These are phyloP conservation scores for Drosophila willistoni DNA, from an alignment of 1,140 invertebrate genomes.

Conservation along the genomic window DNA sequence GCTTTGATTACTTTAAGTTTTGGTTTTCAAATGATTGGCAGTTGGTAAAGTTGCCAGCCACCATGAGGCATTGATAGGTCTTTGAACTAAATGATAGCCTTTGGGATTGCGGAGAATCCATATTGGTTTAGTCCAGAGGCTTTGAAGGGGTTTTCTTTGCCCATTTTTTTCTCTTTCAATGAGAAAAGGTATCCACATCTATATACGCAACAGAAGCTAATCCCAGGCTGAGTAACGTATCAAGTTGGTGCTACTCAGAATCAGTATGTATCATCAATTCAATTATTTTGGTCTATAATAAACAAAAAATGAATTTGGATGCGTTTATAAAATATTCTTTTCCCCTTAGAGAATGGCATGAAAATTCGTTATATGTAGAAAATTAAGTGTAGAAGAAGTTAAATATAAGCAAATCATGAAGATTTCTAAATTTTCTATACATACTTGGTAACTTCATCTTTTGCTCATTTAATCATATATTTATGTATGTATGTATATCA, in stretches of 20 bases:
- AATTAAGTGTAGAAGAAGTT: too few species aligned
- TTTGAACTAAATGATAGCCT: slow-evolving; percentile 75
- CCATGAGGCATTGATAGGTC: slow-evolving; percentile 57
- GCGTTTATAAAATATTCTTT: too few species aligned
- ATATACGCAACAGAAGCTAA: neutral
- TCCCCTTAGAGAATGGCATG: too few species aligned
- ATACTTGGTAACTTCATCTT: too few species aligned
- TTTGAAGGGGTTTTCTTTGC: neutral
- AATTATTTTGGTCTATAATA: neutral
- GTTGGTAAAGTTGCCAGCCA: slow-evolving; percentile 16
- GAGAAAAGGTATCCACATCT: neutral
- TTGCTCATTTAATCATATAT: too few species aligned
- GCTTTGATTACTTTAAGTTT: slow-evolving; percentile 76
- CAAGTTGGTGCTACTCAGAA: neutral
- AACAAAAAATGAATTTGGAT: neutral
- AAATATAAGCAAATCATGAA: too few species aligned
- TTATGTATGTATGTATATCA: too few species aligned
- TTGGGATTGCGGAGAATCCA: neutral
- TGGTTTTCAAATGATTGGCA: slow-evolving; percentile 64
- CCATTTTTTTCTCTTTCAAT: neutral
- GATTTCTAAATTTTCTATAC: too few species aligned
- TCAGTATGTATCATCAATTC: neutral
- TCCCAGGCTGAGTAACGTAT: neutral
- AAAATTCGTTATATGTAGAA: too few species aligned
- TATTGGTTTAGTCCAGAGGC: slow-evolving; percentile 7